phyloP scores from a whole-genome alignment of 2,113 vertebrate genomes.

The Eudorcas thomsonii region DNA sequence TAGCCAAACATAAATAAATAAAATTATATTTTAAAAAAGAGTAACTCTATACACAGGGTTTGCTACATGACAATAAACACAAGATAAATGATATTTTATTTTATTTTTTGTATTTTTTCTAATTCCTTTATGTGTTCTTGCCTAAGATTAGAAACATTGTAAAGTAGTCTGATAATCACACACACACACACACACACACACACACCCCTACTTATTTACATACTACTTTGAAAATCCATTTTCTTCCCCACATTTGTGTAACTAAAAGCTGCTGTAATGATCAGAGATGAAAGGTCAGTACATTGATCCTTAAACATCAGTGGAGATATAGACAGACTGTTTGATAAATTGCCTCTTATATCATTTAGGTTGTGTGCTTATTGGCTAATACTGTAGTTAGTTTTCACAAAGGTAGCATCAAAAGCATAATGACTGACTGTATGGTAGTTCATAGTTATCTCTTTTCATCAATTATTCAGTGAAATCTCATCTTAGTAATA shows the following conservation, averaged over 20 bases:
- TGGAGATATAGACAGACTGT: not conserved
- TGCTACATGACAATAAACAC: not conserved
- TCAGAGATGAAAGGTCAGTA: not conserved
- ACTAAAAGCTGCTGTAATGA: not conserved
- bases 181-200: no score
- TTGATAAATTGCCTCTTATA: not conserved
- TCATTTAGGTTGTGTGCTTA: slow-evolving; percentile 21
- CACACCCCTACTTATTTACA: not conserved
- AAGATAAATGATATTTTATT: not conserved
- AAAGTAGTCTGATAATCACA: not conserved
- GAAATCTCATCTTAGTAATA: slow-evolving; percentile 51
- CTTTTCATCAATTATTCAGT: slow-evolving; percentile 63
- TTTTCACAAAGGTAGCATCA: slow-evolving; percentile 39
- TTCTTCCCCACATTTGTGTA: not conserved
- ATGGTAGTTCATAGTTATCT: slow-evolving; percentile 40
- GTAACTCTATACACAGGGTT: not conserved
- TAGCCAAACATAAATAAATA: not conserved
- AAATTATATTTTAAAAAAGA: not conserved
- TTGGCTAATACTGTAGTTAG: slow-evolving; percentile 12
- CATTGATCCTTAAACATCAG: not conserved
- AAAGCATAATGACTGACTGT: slow-evolving; percentile 23
- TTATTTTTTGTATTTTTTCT: not conserved
- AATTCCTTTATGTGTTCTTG: not conserved
- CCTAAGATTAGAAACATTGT: not conserved
- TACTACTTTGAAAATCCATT: not conserved